Conservation (phyloP, 2,888 invertebrate species). For the Eupelmus urozonus region DNA sequence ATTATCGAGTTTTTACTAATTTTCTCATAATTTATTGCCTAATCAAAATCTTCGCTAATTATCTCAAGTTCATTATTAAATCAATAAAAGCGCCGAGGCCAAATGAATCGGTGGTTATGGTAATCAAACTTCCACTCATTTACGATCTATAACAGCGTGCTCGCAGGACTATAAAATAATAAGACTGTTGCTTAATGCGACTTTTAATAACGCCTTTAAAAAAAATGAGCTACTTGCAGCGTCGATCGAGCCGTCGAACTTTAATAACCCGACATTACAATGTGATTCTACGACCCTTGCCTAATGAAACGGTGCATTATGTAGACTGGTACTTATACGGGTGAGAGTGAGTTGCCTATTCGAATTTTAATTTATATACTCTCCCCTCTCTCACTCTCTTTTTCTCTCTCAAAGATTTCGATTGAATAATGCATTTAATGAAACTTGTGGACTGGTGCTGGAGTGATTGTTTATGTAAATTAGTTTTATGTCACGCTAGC, state of each 20-base stretch:
- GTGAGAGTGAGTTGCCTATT: slow-evolving; percentile 67
- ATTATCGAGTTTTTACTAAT: not conserved
- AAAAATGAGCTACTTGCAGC: not conserved
- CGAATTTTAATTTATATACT: slow-evolving; percentile 68
- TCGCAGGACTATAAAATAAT: slow-evolving; percentile 32
- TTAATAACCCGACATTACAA: slow-evolving; percentile 54
- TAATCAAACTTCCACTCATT: not conserved
- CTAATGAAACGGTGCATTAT: slow-evolving; percentile 57
- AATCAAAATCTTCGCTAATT: not conserved
- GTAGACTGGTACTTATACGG: not conserved
- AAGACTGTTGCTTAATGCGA: slow-evolving; percentile 31
- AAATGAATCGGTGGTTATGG: not conserved
- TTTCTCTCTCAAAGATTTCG: no score
- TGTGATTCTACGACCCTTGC: slow-evolving; percentile 48
- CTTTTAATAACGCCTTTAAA: slow-evolving; percentile 30
- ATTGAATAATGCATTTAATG: no score
- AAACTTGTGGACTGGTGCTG: no score
- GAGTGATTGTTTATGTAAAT: no score
- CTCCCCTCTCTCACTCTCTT: slow-evolving; percentile 24
- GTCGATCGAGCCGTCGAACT: slow-evolving; percentile 24
- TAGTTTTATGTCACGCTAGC: no score
- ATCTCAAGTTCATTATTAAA: not conserved
- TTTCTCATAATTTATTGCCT: not conserved
- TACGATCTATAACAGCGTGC: not conserved
- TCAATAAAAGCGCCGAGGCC: slow-evolving; percentile 3